These are phyloP conservation scores for Cephus spinipes DNA, from an alignment of 2,888 invertebrate genomes.

Conservation along the genomic window DNA sequence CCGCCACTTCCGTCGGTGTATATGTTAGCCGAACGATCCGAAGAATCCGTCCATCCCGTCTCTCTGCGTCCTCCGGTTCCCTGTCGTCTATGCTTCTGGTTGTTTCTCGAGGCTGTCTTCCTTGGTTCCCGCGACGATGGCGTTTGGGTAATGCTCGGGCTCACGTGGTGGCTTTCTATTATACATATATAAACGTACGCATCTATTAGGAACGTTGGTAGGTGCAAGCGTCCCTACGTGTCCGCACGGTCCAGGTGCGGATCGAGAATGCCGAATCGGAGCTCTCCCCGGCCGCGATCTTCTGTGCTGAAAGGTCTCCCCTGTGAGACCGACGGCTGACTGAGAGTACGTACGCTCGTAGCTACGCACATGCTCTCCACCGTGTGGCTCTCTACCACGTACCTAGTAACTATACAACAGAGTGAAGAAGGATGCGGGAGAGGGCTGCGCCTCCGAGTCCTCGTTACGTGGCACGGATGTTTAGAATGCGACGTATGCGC, in stretches of 20 bases:
- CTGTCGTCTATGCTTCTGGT: not conserved
- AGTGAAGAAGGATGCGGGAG: not conserved
- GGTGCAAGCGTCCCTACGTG: not conserved
- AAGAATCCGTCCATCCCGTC: slow-evolving; percentile 4
- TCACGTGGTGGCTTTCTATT: not conserved
- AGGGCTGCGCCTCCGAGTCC: slow-evolving; percentile 32
- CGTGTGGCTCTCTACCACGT: slow-evolving; percentile 9
- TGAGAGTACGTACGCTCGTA: slow-evolving; percentile 3
- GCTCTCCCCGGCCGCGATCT: slow-evolving; percentile 9
- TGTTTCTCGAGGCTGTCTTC: not conserved
- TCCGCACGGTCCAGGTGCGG: slow-evolving; percentile 36
- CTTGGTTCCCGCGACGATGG: not conserved
- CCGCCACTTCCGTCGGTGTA: slow-evolving; percentile 37
- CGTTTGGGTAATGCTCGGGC: not conserved
- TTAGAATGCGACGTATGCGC: slow-evolving; percentile 44
- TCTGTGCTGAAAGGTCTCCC: not conserved
- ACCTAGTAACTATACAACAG: not conserved
- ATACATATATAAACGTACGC: not conserved
- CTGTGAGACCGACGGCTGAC: not conserved
- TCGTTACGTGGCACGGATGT: slow-evolving; percentile 51
- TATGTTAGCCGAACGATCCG: slow-evolving; percentile 24
- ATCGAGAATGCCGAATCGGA: slow-evolving; percentile 48
- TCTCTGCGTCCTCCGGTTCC: slow-evolving; percentile 1
- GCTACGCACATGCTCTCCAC: slow-evolving; percentile 26
- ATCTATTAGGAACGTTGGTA: not conserved